Evolutionary conservation across 2,113 vertebrate species (phyloP).

Genomic region (Crotalus helleri): DNA sequence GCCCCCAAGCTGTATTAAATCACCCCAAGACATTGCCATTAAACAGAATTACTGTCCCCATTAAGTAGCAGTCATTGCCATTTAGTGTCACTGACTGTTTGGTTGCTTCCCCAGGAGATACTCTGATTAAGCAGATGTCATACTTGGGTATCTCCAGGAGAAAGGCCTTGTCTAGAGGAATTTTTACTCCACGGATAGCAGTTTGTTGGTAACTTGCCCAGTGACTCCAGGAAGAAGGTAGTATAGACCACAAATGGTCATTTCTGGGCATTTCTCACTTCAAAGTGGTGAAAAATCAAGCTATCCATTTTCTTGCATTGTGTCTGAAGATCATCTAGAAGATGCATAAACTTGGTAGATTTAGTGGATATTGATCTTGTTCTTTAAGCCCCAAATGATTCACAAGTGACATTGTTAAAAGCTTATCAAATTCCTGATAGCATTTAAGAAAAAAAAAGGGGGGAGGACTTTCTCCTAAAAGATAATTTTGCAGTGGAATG

Average conservation of each 20-base stretch:
- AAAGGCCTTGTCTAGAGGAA: slow-evolving; percentile 38
- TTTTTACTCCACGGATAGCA: slow-evolving; percentile 6
- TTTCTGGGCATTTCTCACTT: background rate
- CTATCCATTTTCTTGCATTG: background rate
- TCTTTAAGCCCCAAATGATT: background rate
- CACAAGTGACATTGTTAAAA: background rate
- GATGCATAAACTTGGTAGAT: background rate
- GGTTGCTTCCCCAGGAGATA: slow-evolving; percentile 42
- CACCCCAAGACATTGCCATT: slow-evolving; percentile 54
- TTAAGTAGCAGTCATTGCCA: slow-evolving; percentile 57
- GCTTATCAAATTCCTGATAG: background rate
- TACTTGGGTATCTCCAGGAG: slow-evolving; percentile 41
- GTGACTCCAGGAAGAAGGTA: background rate
- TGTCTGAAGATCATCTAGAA: background rate
- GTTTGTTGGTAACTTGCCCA: slow-evolving; percentile 26
- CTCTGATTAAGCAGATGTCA: slow-evolving; percentile 45
- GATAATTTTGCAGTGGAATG: background rate
- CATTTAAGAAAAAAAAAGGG: background rate
- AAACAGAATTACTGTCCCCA: slow-evolving; percentile 59
- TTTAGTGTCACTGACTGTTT: slow-evolving; percentile 53
- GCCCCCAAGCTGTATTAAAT: slow-evolving; percentile 55
- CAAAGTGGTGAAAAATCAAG: background rate
- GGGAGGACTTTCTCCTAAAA: background rate
- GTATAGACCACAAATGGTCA: background rate
- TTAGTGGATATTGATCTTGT: background rate